A percentile compares a stretch with the other conserved stretches of the same genome.
These are phyloP conservation scores for Entomobrya proxima DNA, from an alignment of 2,888 invertebrate genomes.

Conservation along the genomic window DNA sequence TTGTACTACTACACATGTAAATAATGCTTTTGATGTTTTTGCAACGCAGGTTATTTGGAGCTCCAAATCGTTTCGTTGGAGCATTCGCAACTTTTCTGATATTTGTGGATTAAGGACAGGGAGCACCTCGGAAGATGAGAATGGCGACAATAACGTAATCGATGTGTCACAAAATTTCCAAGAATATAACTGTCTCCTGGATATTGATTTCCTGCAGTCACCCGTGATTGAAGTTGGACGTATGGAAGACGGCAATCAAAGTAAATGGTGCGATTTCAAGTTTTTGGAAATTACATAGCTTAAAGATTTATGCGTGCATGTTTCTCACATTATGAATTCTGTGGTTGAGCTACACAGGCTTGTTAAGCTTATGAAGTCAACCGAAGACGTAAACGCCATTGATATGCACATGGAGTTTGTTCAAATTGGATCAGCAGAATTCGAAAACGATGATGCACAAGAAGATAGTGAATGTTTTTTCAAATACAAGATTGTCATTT, in stretches of 20 bases:
- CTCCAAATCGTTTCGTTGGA: constrained; percentile 37
- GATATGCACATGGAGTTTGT: constrained; percentile 16
- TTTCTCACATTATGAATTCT: neutral
- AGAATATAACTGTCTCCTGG: constrained; percentile 40
- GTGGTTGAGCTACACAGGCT: neutral
- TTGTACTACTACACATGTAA: neutral
- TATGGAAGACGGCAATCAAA: neutral
- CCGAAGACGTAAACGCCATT: neutral
- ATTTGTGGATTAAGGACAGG: constrained; percentile 21
- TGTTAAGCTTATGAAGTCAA: neutral
- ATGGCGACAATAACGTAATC: neutral
- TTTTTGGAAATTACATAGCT: neutral
- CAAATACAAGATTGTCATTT: constrained; percentile 13
- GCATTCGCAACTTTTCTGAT: constrained; percentile 33
- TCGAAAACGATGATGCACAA: neutral
- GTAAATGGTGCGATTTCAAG: neutral
- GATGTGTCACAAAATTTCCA: neutral
- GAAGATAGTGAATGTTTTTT: constrained; percentile 6
- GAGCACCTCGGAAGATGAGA: too few species aligned
- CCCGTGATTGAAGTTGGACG: constrained; percentile 33
- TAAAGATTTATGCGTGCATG: neutral
- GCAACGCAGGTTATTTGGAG: constrained; percentile 40
- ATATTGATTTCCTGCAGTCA: constrained; percentile 52
- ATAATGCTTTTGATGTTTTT: neutral
- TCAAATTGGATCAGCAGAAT: neutral